These are phyloP conservation scores for Trichogramma pretiosum DNA, from an alignment of 1,140 invertebrate species.

Conservation along the genomic window DNA sequence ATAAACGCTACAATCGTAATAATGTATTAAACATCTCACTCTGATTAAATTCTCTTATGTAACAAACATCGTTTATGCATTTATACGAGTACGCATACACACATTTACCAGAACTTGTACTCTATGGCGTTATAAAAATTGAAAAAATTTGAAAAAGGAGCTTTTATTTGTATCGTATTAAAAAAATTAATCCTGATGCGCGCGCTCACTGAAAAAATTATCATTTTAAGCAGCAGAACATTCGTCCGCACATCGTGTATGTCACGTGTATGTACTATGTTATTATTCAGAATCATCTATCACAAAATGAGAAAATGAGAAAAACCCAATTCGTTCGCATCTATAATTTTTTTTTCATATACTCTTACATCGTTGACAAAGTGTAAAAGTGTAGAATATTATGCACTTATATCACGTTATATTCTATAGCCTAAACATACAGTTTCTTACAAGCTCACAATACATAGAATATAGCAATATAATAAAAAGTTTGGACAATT, in stretches of 20 bases:
- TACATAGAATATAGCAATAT: conserved; percentile 8
- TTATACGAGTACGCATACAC: too few species aligned
- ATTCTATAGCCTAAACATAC: too few species aligned
- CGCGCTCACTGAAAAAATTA: conserved; percentile 1
- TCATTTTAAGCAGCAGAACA: conserved; percentile 5
- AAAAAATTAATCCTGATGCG: conserved; percentile 7
- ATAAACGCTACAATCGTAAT: too few species aligned
- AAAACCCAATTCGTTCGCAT: not conserved
- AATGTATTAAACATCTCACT: conserved; percentile 10
- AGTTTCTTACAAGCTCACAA: conserved; percentile 3
- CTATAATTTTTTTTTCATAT: not conserved
- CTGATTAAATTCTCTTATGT: too few species aligned
- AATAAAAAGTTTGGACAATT: not conserved
- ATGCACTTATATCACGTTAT: not conserved
- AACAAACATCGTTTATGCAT: too few species aligned
- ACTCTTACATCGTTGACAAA: conserved; percentile 1
- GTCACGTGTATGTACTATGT: not conserved
- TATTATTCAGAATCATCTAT: conserved; percentile 6
- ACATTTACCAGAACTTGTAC: conserved; percentile 16
- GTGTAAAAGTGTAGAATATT: conserved; percentile 9
- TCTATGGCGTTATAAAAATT: conserved; percentile 8
- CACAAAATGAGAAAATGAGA: conserved; percentile 1
- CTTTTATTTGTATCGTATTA: too few species aligned
- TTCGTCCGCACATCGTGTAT: too few species aligned
- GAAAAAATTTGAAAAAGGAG: conserved; percentile 3